Base-by-base conservation (phyloP, 1,140 invertebrate genomes). In the Drosophila oshimai region DNA sequence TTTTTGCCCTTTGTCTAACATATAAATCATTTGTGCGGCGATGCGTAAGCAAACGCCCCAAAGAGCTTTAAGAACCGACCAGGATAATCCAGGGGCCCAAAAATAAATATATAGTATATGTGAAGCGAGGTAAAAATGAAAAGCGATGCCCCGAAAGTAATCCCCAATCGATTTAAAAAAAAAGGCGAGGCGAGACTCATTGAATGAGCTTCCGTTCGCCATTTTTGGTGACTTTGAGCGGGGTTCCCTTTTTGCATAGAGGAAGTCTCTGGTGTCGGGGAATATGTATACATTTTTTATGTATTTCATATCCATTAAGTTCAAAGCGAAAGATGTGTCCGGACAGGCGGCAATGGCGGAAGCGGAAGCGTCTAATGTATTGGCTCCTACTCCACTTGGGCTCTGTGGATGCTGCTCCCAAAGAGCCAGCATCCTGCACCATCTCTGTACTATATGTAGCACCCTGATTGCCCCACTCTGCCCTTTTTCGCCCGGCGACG, bases 271-370 rank as follows among this genome's bases (percentile, higher is more conserved):
- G 58, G 29, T 47, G 55, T 24, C 24, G n/a, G 51, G 53, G 46
- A 84, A 77, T 54, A 57, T 44, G 57, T 79, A 80, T 86, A 80
- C 61, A 86, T 86, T 86, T 86, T 84, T 84, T 80, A 86, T 87
- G 67, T 86, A 87, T 86, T 86, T 72, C 80, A 86, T 87, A 86
- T 86, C 81, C 80, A 86, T 86, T 86, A 86, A 80, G 80, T 87
- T 86, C 76, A 87, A 86, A 87, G 80, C 71, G 57, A 71, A 84
- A 65, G 60, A 84, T 74, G 79, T 86, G 79, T 79, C 80, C 67
- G 67, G 68, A 58, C 65, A 46, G 64, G 39, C 64, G 41, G 65
- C 62, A 67, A 24, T 10, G 34, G 26, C 47, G 39, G 20, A 22
- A 58, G 58, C 65, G 74, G 37, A 65, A 74, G 55, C 55, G 57